Percentiles rank a stretch among this genome's conserved stretches.
phyloP scores from a whole-genome alignment of 1,140 invertebrate species.

The Charaxes varanes region DNA sequence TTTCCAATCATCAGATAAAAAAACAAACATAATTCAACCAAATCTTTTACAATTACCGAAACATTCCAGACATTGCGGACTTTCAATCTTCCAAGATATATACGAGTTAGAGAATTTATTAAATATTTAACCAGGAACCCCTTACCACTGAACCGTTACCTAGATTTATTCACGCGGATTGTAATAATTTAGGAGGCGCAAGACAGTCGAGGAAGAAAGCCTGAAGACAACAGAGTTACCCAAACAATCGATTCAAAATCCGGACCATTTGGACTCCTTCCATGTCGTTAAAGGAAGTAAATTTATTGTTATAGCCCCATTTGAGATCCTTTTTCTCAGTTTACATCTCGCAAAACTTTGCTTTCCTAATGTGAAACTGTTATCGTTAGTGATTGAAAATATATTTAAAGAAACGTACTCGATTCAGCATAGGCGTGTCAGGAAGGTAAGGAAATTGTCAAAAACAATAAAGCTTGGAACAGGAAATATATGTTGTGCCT shows the following conservation, averaged over 20 bases:
- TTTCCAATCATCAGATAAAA: no score
- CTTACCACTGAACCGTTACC: slow-evolving; percentile 1
- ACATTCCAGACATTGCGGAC: no score
- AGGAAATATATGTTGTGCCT: no score
- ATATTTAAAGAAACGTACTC: slow-evolving; percentile 4
- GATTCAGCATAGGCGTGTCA: no score
- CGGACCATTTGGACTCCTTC: slow-evolving; percentile 28
- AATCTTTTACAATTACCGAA: no score
- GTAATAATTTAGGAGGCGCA: slow-evolving; percentile 10
- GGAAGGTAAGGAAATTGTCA: no score
- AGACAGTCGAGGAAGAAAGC: slow-evolving; percentile 8
- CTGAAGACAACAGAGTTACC: slow-evolving; percentile 21
- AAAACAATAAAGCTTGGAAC: no score
- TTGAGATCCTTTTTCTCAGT: slow-evolving; percentile 26
- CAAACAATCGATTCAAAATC: slow-evolving; percentile 32
- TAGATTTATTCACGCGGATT: slow-evolving; percentile 4
- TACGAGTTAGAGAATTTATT: no score
- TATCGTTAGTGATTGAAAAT: slow-evolving; percentile 12
- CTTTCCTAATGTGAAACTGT: slow-evolving; percentile 18
- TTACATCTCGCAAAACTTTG: slow-evolving; percentile 14
- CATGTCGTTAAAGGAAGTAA: slow-evolving; percentile 30
- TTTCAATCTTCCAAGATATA: no score
- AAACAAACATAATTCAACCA: no score
- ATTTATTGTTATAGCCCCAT: slow-evolving; percentile 33
- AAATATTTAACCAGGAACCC: no score